Percentiles rank a stretch among this genome's conserved stretches.
These are phyloP conservation scores for Tachina lurida DNA, from an alignment of 2,888 invertebrate genomes.

Conservation along the genomic window DNA sequence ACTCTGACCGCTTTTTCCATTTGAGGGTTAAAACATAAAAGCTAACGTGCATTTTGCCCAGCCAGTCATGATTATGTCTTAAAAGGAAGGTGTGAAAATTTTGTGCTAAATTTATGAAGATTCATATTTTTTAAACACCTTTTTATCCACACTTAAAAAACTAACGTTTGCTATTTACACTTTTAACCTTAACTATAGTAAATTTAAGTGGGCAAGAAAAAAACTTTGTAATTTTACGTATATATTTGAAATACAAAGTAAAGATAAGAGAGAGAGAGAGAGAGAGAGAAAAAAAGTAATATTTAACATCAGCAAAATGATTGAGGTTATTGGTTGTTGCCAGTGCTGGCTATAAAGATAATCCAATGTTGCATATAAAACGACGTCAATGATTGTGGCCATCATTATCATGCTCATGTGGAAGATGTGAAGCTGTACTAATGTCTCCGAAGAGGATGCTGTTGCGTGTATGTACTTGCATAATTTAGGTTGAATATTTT, in stretches of 20 bases:
- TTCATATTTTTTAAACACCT: constrained; percentile 67
- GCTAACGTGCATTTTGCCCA: constrained; percentile 17
- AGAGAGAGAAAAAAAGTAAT: constrained; percentile 15
- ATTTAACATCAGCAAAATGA: constrained; percentile 53
- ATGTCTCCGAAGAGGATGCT: constrained; percentile 10
- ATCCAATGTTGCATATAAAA: constrained; percentile 18
- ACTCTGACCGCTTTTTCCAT: neutral
- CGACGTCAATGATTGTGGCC: constrained; percentile 5
- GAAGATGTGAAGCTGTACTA: neutral
- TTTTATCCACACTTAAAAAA: constrained; percentile 49
- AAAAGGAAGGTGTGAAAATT: constrained; percentile 65
- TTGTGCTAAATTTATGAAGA: constrained; percentile 69
- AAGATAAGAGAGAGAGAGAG: constrained; percentile 29
- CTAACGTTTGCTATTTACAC: constrained; percentile 38
- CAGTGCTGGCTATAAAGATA: constrained; percentile 41
- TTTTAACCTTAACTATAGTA: constrained; percentile 60
- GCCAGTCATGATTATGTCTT: constrained; percentile 32
- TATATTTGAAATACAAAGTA: constrained; percentile 39
- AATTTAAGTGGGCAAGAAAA: constrained; percentile 15
- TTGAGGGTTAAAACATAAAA: constrained; percentile 37
- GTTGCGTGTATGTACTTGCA: constrained; percentile 42
- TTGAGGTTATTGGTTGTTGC: constrained; percentile 21
- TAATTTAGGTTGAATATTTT: constrained; percentile 23
- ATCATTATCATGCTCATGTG: neutral
- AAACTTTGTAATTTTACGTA: constrained; percentile 10